Conservation (phyloP, 2,113 vertebrate species). For the Plectropomus leopardus region DNA sequence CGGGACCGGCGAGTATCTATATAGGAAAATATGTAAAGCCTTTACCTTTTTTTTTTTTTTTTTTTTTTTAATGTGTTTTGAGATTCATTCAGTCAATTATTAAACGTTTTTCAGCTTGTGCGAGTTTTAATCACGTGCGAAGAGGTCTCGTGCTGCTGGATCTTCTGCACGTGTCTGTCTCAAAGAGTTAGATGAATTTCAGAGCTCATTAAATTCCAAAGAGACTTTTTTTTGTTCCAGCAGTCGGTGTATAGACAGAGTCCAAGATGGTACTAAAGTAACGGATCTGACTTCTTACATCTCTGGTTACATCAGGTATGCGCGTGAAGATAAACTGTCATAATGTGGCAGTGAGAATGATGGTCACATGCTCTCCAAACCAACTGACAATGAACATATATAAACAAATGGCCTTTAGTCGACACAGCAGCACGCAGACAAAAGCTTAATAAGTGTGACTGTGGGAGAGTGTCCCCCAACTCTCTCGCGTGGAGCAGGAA, state of each 20-base stretch:
- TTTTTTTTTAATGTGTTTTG: too few species aligned
- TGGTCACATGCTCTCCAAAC: too few species aligned
- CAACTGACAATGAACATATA: background rate
- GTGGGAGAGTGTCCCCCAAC: slow-evolving; percentile 44
- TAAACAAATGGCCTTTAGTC: background rate
- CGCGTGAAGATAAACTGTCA: background rate
- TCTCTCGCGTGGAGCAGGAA: slow-evolving; percentile 34
- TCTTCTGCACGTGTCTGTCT: slow-evolving; percentile 2
- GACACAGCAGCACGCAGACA: slow-evolving; percentile 12
- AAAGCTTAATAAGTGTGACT: slow-evolving; percentile 35
- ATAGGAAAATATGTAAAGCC: too few species aligned
- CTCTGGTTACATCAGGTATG: background rate
- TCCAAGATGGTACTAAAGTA: background rate
- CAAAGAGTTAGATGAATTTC: background rate
- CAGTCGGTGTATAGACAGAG: too few species aligned
- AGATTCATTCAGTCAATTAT: background rate
- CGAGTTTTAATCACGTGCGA: background rate
- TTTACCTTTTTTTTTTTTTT: too few species aligned
- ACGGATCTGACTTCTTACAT: too few species aligned
- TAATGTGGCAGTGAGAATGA: background rate
- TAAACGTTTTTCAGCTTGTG: background rate
- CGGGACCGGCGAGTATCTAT: background rate
- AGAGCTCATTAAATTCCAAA: background rate
- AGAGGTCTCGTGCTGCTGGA: slow-evolving; percentile 37
- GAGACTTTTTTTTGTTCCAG: background rate